phyloP scores from a whole-genome alignment of 1,140 invertebrate genomes.

The Mycetomoellerius zeteki region DNA sequence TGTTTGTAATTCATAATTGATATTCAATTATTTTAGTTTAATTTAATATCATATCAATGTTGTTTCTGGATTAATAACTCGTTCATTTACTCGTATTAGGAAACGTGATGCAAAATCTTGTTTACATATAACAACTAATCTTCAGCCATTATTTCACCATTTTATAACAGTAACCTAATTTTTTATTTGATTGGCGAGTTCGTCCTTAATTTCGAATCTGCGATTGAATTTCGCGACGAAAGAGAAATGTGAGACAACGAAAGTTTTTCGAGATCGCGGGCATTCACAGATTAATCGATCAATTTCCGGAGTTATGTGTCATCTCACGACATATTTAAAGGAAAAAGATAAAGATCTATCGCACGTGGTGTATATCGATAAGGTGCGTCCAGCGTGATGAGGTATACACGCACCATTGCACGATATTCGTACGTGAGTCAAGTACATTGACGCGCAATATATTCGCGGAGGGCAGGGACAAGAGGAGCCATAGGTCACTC shows the following conservation, averaged over 20 bases:
- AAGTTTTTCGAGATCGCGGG: neutral
- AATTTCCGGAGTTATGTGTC: conserved; percentile 19
- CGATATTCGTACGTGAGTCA: conserved; percentile 22
- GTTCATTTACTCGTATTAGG: neutral
- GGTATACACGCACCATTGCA: conserved; percentile 1
- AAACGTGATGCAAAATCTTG: neutral
- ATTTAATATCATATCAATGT: neutral
- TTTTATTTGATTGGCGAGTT: neutral
- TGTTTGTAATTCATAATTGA: neutral
- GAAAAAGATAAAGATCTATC: neutral
- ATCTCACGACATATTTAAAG: neutral
- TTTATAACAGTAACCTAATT: neutral
- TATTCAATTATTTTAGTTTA: neutral
- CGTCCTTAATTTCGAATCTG: neutral
- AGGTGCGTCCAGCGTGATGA: neutral
- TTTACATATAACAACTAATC: neutral
- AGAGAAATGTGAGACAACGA: neutral
- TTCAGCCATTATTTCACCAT: neutral
- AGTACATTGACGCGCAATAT: conserved; percentile 82
- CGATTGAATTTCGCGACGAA: neutral
- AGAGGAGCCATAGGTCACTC: conserved; percentile 85
- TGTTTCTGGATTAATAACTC: neutral
- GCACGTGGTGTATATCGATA: neutral
- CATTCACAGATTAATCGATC: neutral
- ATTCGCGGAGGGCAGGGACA: conserved; percentile 72